Evolutionary conservation across 2,888 invertebrate species (phyloP).

Genomic region (Raillietiella orientalis): DNA sequence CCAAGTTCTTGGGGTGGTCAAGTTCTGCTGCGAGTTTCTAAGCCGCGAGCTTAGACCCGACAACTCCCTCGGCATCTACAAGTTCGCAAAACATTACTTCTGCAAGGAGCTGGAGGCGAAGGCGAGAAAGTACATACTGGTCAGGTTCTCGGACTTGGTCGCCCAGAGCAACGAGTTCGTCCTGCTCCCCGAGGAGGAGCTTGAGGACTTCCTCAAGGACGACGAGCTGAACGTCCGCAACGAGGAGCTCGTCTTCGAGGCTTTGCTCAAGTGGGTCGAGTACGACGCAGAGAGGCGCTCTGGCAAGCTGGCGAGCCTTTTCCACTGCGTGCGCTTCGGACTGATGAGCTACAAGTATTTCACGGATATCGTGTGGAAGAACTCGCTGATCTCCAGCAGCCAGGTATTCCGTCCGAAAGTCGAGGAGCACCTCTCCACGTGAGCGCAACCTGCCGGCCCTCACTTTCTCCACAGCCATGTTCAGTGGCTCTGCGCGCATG

Average conservation of each 20-base stretch:
- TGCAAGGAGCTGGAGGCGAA: conserved; percentile 26
- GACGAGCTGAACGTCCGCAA: conserved; percentile 35
- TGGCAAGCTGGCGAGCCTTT: conserved; percentile 20
- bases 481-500: too few relatives aligned
- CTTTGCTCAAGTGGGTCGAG: conserved; percentile 33
- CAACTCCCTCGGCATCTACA: conserved; percentile 34
- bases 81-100: conserved; percentile 32
- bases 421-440: conserved; percentile 1
- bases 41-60: conserved; percentile 24
- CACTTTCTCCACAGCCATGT: too few relatives aligned
- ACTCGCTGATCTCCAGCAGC: conserved; percentile 7
- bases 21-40: conserved; percentile 30
- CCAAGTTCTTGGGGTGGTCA: conserved; percentile 33
- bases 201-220: conserved; percentile 26
- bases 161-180: conserved; percentile 28
- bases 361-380: conserved; percentile 11
- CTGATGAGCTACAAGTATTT: conserved; percentile 24
- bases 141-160: conserved; percentile 24
- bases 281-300: conserved; percentile 20
- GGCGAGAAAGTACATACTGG: conserved; percentile 9
- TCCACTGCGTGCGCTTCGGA: conserved; percentile 30
- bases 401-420: conserved; percentile 6
- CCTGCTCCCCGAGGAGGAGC: conserved; percentile 22
- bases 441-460: too few relatives aligned
- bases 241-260: conserved; percentile 39